Percentiles rank a stretch among this genome's conserved stretches.
These are phyloP conservation scores for Neodiprion lecontei DNA, from an alignment of 1,140 invertebrate species.

Conservation along the genomic window DNA sequence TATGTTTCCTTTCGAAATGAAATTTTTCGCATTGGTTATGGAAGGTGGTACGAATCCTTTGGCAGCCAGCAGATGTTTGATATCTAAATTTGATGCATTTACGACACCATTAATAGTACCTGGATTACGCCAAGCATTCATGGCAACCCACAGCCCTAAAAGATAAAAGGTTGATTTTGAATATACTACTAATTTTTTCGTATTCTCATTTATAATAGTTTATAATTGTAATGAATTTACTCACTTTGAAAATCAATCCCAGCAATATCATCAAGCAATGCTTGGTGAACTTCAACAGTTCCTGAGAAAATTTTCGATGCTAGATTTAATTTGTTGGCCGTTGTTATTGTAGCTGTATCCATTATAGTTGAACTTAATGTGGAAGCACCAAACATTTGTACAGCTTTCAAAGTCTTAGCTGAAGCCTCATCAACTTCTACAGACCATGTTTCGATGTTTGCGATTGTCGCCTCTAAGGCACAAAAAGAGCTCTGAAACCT, in stretches of 20 bases:
- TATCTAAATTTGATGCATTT: slow-evolving; percentile 25
- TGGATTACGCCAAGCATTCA: slow-evolving; percentile 19
- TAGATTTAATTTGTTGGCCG: slow-evolving; percentile 26
- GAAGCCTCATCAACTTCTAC: slow-evolving; percentile 29
- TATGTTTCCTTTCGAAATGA: slow-evolving; percentile 32
- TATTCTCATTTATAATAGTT: background rate
- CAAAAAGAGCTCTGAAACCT: slow-evolving; percentile 27
- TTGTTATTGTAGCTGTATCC: slow-evolving; percentile 16
- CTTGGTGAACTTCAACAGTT: slow-evolving; percentile 25
- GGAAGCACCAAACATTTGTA: slow-evolving; percentile 30
- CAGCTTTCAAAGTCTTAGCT: slow-evolving; percentile 29
- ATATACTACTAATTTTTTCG: background rate
- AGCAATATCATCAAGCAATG: slow-evolving; percentile 28
- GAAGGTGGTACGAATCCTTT: slow-evolving; percentile 27
- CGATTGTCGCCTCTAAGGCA: slow-evolving; percentile 27
- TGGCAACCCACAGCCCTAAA: background rate
- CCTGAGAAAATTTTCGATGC: slow-evolving; percentile 26
- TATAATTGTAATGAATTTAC: slow-evolving; percentile 10
- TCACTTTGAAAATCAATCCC: slow-evolving; percentile 14
- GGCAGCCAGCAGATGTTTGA: slow-evolving; percentile 24
- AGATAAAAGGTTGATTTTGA: background rate
- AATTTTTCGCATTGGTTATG: slow-evolving; percentile 29
- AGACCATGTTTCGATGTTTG: slow-evolving; percentile 32
- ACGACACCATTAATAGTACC: slow-evolving; percentile 29
- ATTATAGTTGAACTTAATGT: slow-evolving; percentile 24